Percentiles rank a stretch among this genome's conserved stretches.
Conservation (phyloP, 2,888 invertebrate species). For the Cryptus armator region DNA sequence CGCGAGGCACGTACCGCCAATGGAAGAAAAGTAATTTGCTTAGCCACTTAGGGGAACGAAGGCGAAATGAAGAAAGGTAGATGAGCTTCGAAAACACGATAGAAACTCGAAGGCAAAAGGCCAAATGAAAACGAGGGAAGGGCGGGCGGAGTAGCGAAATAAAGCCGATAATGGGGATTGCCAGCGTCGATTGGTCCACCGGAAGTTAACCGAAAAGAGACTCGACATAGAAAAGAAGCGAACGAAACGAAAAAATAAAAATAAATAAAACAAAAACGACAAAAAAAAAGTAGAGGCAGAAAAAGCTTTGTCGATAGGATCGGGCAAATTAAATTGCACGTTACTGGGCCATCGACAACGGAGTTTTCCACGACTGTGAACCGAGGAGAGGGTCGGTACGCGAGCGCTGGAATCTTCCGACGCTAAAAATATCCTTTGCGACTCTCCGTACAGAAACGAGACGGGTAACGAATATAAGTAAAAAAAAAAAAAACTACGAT, state of each 20-base stretch:
- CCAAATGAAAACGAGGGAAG: slow-evolving; percentile 8
- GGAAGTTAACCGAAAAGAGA: slow-evolving; percentile 48
- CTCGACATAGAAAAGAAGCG: slow-evolving; percentile 6
- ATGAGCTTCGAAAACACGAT: background rate
- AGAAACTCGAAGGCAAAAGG: slow-evolving; percentile 3
- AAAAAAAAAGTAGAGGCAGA: slow-evolving; percentile 8
- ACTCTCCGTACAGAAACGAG: background rate
- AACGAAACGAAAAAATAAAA: slow-evolving; percentile 8
- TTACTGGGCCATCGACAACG: slow-evolving; percentile 45
- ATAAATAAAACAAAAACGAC: background rate
- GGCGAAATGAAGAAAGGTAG: slow-evolving; percentile 21
- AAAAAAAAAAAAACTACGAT: slow-evolving; percentile 3
- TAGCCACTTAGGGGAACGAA: slow-evolving; percentile 41
- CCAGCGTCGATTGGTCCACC: slow-evolving; percentile 59
- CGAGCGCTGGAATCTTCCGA: slow-evolving; percentile 22
- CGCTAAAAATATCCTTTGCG: slow-evolving; percentile 38
- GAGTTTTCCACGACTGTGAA: background rate
- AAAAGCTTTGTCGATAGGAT: slow-evolving; percentile 59
- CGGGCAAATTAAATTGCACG: slow-evolving; percentile 65
- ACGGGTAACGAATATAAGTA: background rate
- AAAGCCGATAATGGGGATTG: slow-evolving; percentile 65
- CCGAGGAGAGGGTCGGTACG: background rate
- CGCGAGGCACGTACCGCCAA: background rate
- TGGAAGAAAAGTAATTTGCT: slow-evolving; percentile 62
- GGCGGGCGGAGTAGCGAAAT: slow-evolving; percentile 31